phyloP scores from a whole-genome alignment of 1,140 invertebrate genomes.

The Zelostemma sp. region DNA sequence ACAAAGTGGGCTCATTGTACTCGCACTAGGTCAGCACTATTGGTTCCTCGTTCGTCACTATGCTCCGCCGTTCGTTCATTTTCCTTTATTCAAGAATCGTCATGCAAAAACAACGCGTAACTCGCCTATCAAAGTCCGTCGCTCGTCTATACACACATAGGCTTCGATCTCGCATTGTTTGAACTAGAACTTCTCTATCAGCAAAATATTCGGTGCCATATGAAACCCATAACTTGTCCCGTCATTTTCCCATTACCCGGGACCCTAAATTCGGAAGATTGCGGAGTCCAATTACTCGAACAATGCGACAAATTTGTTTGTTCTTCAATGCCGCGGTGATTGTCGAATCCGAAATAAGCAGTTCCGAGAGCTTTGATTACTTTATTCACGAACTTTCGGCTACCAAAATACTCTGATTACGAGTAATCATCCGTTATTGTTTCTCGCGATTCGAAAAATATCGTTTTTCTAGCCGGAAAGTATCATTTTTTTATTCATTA shows the following conservation, averaged over 20 bases:
- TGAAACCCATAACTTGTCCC: neutral
- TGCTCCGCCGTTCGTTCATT: conserved; percentile 27
- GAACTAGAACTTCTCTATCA: neutral
- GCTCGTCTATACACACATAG: neutral
- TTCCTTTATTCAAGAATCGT: conserved; percentile 25
- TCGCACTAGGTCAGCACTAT: conserved; percentile 37
- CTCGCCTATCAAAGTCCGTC: conserved; percentile 3
- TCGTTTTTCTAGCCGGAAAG: too few species aligned
- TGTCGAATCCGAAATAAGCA: too few species aligned
- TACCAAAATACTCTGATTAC: too few species aligned
- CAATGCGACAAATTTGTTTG: neutral
- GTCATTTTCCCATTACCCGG: too few species aligned
- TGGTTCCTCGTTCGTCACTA: conserved; percentile 32
- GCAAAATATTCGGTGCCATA: neutral
- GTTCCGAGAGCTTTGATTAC: too few species aligned
- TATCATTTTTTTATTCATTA: too few species aligned
- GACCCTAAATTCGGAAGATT: neutral
- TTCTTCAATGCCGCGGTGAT: too few species aligned
- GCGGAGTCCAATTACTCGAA: neutral
- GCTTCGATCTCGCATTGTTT: conserved; percentile 2
- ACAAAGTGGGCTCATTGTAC: conserved; percentile 36
- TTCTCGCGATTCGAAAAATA: too few species aligned
- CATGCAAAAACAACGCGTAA: conserved; percentile 20
- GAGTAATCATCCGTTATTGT: too few species aligned
- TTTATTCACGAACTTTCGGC: too few species aligned